phyloP scores from a whole-genome alignment of 2,797 vertebrate species.

The Arctocebus calabarensis region DNA sequence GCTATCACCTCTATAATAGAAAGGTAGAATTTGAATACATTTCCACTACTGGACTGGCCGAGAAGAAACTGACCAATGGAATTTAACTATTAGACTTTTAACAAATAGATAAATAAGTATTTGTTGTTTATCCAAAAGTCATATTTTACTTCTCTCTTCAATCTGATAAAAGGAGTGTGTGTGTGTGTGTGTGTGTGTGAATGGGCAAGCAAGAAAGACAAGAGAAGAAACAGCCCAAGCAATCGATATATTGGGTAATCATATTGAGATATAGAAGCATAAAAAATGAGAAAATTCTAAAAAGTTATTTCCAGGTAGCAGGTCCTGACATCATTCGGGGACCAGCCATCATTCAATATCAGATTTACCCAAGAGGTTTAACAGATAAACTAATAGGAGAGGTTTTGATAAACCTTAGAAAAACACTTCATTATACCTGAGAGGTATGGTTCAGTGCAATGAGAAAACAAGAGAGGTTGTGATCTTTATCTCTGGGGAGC shows the following conservation, averaged over 20 bases:
- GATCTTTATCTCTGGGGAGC: background rate
- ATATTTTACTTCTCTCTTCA: conserved; percentile 7
- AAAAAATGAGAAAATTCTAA: conserved; percentile 8
- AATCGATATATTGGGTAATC: background rate
- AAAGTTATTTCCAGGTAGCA: background rate
- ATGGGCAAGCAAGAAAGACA: background rate
- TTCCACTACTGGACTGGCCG: background rate
- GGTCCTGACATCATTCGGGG: background rate
- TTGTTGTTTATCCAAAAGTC: too few species aligned
- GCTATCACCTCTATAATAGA: background rate
- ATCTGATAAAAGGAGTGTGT: background rate
- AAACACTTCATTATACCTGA: background rate
- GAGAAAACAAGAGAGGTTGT: background rate
- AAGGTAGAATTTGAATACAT: conserved; percentile 42
- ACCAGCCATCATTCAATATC: background rate
- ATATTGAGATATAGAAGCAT: background rate
- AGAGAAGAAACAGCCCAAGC: background rate
- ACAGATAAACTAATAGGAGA: conserved; percentile 5
- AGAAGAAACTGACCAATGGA: conserved; percentile 9
- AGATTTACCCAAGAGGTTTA: background rate
- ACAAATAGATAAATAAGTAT: too few species aligned
- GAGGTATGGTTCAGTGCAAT: background rate
- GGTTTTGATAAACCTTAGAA: conserved; percentile 16
- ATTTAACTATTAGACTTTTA: background rate
- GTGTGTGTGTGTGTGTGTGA: background rate